Evolutionary conservation across 1,140 invertebrate species (phyloP).

Genomic region (Zaprionus davidi): DNA sequence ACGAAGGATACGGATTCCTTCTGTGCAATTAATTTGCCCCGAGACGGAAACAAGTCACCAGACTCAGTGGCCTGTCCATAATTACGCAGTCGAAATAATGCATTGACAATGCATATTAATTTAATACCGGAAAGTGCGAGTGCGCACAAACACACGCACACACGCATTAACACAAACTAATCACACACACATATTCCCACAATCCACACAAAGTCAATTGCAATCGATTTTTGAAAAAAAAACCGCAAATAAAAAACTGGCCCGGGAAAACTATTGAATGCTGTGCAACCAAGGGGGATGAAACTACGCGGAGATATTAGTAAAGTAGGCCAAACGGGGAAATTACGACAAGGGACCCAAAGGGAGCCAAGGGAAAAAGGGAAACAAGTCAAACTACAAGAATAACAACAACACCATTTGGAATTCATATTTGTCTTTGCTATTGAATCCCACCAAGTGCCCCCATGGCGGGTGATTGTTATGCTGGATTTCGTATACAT

Average conservation of each 20-base stretch:
- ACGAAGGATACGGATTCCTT: background rate
- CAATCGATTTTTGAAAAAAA: constrained; percentile 40
- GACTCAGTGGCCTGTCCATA: background rate
- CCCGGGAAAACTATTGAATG: constrained; percentile 22
- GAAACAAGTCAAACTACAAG: constrained; percentile 12
- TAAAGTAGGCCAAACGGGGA: constrained; percentile 41
- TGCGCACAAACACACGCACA: background rate
- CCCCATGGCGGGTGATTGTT: constrained; percentile 42
- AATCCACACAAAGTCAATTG: constrained; percentile 8
- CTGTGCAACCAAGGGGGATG: constrained; percentile 37
- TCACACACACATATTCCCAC: background rate
- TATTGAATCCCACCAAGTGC: constrained; percentile 39
- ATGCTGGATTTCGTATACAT: constrained; percentile 42
- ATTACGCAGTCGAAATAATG: background rate
- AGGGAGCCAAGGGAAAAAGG: constrained; percentile 8
- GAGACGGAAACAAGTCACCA: background rate
- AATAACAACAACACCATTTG: constrained; percentile 34
- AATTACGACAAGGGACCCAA: constrained; percentile 25
- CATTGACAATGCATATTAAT: constrained; percentile 15
- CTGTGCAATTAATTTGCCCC: constrained; percentile 27
- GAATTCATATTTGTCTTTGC: constrained; percentile 50
- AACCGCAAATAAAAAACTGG: constrained; percentile 17
- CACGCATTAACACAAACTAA: background rate
- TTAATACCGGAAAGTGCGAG: constrained; percentile 4
- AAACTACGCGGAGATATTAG: constrained; percentile 26